Evolutionary conservation across 2,113 vertebrate genomes (phyloP), one percentile per base, ranked within the genome.

Genomic region (Miniopterus natalensis): DNA sequence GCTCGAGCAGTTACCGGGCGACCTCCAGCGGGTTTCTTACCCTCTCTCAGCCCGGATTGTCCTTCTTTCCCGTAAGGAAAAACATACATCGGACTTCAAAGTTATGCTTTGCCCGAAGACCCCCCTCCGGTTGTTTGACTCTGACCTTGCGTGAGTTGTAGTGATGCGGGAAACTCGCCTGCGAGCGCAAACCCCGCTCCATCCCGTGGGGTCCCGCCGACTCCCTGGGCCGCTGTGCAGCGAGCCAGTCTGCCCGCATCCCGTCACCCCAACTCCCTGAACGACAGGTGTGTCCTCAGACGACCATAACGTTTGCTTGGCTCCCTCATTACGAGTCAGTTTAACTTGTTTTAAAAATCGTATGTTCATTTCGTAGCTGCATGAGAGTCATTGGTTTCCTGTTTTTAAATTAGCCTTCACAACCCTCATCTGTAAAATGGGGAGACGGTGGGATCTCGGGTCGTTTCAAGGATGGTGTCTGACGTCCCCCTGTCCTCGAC

Each of bases 111-210:
- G 1, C 12, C 17, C n/a, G 9, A 31, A 87, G 55, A 47, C 13
- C 5, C 8, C 3, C 8, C 68, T 47, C 84, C 23, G 15, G 27
- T 29, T 15, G 7, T 93, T 73, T 42, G 40, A 71, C 53, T 68
- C 36, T 61, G 83, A 79, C 78, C 51, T 79, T 36, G 3, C 23
- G 0, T 63, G 51, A 25, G 51, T 40, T 21, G 31, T 31, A 45
- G 80, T 2, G 1, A 29, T 1, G 10, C 29, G 53, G 27, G n/a
- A 13, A 17, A 0, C 25, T 65, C 20, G 1, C 53, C 27, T 14
- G 7, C 36, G 15, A 45, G 21, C 10, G 51, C 29, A 21, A 11
- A n/a, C 61, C 66, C 5, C 1, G 1, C 18, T 57, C 36, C 29
- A 23, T n/a, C 49, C 66, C 42, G 9, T 4, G 11, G 13, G 25